Evolutionary conservation across 2,113 vertebrate genomes (phyloP).

Genomic region (Symphodus melops): DNA sequence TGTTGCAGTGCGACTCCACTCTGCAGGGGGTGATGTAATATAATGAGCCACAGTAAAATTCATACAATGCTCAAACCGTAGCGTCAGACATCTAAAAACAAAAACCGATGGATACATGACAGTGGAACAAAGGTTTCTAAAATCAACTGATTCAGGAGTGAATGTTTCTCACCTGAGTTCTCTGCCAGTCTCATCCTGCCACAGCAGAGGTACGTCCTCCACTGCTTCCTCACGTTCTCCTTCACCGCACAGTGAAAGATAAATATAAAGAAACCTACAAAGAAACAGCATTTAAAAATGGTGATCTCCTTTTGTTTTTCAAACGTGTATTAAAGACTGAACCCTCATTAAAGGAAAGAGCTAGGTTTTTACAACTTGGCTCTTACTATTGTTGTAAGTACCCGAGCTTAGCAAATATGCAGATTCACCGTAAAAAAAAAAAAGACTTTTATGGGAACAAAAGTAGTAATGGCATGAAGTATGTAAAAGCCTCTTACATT

Average conservation of each 20-base stretch:
- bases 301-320: no score
- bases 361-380: not conserved
- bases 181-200: constrained; percentile 90
- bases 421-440: no score
- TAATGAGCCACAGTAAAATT: not conserved
- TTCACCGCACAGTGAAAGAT: constrained; percentile 94
- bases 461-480: not conserved
- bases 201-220: constrained; percentile 94
- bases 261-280: constrained; percentile 97
- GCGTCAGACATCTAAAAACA: no score
- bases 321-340: no score
- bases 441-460: not conserved
- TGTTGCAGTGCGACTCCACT: constrained; percentile 85
- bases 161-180: constrained; percentile 86
- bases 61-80: not conserved
- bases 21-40: constrained; percentile 49
- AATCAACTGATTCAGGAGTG: not conserved
- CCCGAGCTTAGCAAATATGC: not conserved
- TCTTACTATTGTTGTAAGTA: no score
- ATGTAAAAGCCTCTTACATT: not conserved
- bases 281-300: not conserved
- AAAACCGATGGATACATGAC: no score
- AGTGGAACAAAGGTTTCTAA: not conserved
- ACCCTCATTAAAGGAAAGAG: not conserved
- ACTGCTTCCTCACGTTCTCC: constrained; percentile 93